These are phyloP conservation scores for Catostylus mosaicus DNA, from an alignment of 30 jellyfish, hydroid and myxozoan species.

Conservation along the genomic window DNA sequence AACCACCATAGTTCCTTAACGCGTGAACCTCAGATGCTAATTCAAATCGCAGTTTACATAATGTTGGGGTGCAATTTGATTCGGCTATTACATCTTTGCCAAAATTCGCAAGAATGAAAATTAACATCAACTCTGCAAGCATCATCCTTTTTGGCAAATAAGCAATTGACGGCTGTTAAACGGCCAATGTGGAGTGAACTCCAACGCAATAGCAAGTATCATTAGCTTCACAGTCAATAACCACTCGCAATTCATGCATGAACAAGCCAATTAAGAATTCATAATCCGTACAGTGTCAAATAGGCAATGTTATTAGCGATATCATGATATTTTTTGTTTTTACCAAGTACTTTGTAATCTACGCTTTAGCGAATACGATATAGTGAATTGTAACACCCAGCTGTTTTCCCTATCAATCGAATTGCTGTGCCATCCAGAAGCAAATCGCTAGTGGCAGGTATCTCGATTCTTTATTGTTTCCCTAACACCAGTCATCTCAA, in stretches of 20 bases:
- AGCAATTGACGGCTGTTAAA: not conserved
- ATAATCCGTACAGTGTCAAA: not conserved
- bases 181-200: not conserved
- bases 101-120: not conserved
- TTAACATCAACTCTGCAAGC: not conserved
- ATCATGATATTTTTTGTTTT: not conserved
- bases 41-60: slow-evolving; percentile 39
- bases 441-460: not conserved
- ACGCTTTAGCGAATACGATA: not conserved
- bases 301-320: too few relatives aligned
- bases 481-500: not conserved
- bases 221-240: not conserved
- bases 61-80: slow-evolving; percentile 9
- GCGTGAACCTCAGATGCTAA: slow-evolving; percentile 31
- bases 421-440: not conserved
- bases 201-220: not conserved
- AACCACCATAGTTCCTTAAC: not conserved
- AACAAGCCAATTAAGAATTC: not conserved
- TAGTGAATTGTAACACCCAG: not conserved
- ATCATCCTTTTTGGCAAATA: not conserved
- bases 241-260: not conserved
- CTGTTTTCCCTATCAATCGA: not conserved
- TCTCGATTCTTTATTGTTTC: not conserved
- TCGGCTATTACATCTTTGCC: not conserved
- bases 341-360: not conserved